Evolutionary conservation across 2,113 vertebrate genomes (phyloP).

Genomic region (Delphinus delphis): DNA sequence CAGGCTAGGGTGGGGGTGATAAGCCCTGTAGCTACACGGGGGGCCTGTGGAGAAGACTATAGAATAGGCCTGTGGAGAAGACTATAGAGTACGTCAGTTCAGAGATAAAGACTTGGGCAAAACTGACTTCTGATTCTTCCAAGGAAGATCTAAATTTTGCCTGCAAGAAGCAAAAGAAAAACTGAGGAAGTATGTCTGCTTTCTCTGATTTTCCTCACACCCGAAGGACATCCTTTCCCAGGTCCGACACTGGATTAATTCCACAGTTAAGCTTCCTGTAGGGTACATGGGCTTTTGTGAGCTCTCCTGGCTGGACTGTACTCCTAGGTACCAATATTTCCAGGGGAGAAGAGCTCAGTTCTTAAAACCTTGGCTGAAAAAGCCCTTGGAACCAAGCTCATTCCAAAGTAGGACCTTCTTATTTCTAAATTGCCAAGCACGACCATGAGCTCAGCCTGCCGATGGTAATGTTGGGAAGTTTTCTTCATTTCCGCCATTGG

Average conservation of each 20-base stretch:
- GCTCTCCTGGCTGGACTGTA: neutral
- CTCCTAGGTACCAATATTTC: neutral
- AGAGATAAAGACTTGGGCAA: neutral
- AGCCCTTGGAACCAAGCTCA: neutral
- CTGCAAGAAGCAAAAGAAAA: neutral
- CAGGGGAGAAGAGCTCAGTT: neutral
- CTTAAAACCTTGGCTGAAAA: slow-evolving; percentile 9
- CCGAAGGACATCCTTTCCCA: neutral
- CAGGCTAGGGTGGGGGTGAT: neutral
- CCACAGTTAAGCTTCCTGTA: neutral
- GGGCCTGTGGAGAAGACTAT: neutral
- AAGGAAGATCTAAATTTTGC: neutral
- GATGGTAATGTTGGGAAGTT: neutral
- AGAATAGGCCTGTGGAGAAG: neutral
- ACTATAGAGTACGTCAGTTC: neutral
- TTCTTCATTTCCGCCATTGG: neutral
- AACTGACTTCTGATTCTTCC: neutral
- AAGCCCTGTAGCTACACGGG: neutral
- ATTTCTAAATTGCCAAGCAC: neutral
- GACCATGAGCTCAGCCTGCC: neutral
- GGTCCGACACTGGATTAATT: neutral
- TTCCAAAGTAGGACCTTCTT: neutral
- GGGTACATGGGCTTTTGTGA: neutral
- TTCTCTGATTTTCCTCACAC: neutral
- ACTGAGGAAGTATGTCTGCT: neutral